These are phyloP conservation scores for Ornithoptera alexandrae DNA, from an alignment of 2,888 invertebrate genomes.

Conservation along the genomic window DNA sequence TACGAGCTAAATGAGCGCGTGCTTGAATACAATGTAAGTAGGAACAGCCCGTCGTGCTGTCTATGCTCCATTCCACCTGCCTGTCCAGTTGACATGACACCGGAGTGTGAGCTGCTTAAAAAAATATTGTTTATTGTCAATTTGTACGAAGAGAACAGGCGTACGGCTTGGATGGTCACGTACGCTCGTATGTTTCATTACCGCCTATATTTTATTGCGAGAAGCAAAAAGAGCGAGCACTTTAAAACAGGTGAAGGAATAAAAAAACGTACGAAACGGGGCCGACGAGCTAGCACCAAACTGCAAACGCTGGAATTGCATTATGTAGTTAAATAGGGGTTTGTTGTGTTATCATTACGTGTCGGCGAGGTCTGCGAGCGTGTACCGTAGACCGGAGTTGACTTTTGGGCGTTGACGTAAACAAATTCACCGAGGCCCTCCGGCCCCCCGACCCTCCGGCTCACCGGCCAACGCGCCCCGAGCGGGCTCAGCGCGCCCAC, in stretches of 20 bases:
- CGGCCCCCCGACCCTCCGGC: too few relatives aligned
- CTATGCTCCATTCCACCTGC: too few relatives aligned
- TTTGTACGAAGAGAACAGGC: constrained; percentile 23
- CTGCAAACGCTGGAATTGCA: constrained; percentile 63
- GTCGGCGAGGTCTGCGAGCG: constrained; percentile 9
- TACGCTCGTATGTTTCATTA: constrained; percentile 66
- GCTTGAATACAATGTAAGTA: too few relatives aligned
- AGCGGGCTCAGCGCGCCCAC: too few relatives aligned
- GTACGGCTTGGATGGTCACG: constrained; percentile 63
- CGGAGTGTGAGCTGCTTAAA: background rate
- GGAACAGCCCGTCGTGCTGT: too few relatives aligned
- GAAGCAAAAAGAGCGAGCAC: constrained; percentile 56
- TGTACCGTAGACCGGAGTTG: constrained; percentile 2
- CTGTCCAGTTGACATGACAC: too few relatives aligned
- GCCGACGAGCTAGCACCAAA: constrained; percentile 56
- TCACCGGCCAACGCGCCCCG: too few relatives aligned
- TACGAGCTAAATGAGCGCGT: too few relatives aligned
- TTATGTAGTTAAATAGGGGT: constrained; percentile 61
- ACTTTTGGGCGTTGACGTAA: constrained; percentile 15
- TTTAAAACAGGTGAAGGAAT: constrained; percentile 62
- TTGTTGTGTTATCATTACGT: constrained; percentile 47
- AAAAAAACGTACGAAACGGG: constrained; percentile 59
- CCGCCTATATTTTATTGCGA: constrained; percentile 59
- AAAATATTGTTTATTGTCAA: constrained; percentile 45
- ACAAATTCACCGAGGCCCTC: constrained; percentile 5